A percentile compares a stretch with the other conserved stretches of the same genome.
phyloP scores from a whole-genome alignment of 2,113 vertebrate genomes.

The Fregetta grallaria region DNA sequence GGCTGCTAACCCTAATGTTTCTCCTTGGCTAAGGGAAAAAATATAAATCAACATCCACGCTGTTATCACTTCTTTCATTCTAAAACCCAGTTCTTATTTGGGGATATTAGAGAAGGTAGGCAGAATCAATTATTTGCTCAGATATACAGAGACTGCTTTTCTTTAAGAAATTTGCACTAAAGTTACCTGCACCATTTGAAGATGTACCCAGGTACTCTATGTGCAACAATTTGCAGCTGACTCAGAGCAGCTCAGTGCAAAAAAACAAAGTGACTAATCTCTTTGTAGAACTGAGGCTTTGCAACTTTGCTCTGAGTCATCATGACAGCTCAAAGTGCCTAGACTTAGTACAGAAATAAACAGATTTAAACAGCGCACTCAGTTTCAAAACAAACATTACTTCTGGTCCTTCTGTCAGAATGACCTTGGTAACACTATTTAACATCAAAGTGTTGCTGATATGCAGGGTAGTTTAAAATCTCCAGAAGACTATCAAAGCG shows the following conservation, averaged over 20 bases:
- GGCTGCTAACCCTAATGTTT: neutral
- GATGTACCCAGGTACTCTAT: neutral
- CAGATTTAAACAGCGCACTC: conserved; percentile 18
- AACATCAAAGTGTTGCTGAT: neutral
- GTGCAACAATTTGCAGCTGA: conserved; percentile 37
- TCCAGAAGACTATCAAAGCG: neutral
- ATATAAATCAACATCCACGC: neutral
- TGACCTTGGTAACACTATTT: neutral
- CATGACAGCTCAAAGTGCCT: conserved; percentile 23
- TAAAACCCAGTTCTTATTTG: neutral
- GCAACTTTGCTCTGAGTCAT: conserved; percentile 58
- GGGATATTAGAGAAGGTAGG: neutral
- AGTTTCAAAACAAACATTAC: conserved; percentile 10
- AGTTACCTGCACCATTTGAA: conserved; percentile 18
- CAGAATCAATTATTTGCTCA: neutral
- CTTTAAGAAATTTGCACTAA: neutral
- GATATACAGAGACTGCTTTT: neutral
- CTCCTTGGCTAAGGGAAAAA: neutral
- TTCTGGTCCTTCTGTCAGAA: neutral
- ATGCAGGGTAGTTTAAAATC: neutral
- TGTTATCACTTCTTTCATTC: neutral
- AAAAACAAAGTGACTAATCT: conserved; percentile 63
- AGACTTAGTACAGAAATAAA: conserved; percentile 30
- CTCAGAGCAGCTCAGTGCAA: conserved; percentile 38
- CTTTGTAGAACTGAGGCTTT: conserved; percentile 23